A percentile compares a stretch with the other conserved stretches of the same genome.
Conservation (phyloP, 2,888 invertebrate species). For the Plagodis pulveraria region DNA sequence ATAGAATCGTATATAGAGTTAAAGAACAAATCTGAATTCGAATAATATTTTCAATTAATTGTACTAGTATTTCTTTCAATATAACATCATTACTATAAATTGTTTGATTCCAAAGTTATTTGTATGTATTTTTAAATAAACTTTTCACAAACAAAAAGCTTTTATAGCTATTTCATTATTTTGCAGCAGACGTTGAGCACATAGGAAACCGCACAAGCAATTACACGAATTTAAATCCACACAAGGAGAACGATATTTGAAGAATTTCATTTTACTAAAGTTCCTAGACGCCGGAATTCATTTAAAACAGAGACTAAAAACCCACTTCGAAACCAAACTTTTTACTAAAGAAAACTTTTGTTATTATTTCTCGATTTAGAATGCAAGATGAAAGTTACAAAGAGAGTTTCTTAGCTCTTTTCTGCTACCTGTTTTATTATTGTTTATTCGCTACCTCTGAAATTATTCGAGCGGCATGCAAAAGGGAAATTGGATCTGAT, state of each 20-base stretch:
- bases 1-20: too few relatives aligned
- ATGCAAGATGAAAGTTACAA: conserved; percentile 47
- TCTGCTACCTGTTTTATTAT: conserved; percentile 41
- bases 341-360: conserved; percentile 65
- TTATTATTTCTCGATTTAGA: conserved; percentile 60
- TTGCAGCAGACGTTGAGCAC: conserved; percentile 20
- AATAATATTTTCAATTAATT: too few relatives aligned
- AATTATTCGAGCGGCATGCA: conserved; percentile 31
- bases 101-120: too few relatives aligned
- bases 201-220: conserved; percentile 58
- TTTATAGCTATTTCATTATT: conserved; percentile 13
- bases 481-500: conserved; percentile 35
- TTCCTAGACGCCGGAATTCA: conserved; percentile 70
- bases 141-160: neutral
- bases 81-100: too few relatives aligned
- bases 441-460: conserved; percentile 31
- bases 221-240: conserved; percentile 75
- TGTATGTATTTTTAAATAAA: too few relatives aligned
- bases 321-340: conserved; percentile 68
- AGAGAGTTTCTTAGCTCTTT: conserved; percentile 33
- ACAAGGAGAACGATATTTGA: conserved; percentile 69
- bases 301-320: conserved; percentile 65
- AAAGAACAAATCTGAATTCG: too few relatives aligned
- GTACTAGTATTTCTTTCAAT: too few relatives aligned
- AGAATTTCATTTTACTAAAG: conserved; percentile 81